phyloP scores from a whole-genome alignment of 2,888 invertebrate genomes.

The Drosophila limbata region DNA sequence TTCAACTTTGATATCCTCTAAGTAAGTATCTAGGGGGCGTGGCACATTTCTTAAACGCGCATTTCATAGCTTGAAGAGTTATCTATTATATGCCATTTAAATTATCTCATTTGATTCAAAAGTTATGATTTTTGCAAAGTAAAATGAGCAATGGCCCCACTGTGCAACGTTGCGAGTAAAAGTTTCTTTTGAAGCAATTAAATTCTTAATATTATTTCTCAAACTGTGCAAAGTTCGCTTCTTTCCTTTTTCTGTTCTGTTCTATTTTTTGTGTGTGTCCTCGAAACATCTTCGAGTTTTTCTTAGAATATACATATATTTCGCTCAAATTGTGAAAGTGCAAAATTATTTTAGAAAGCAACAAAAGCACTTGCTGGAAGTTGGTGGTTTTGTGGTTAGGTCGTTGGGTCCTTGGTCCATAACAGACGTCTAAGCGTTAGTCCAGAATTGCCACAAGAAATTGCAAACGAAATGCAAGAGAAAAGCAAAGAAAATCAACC shows the following conservation, averaged over 20 bases:
- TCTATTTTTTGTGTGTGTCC: conserved; percentile 14
- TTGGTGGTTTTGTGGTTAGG: conserved; percentile 10
- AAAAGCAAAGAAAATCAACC: conserved; percentile 10
- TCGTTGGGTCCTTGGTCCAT: conserved; percentile 8
- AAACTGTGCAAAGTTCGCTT: conserved; percentile 45
- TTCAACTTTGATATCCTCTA: too few species aligned
- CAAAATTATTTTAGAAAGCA: conserved; percentile 51
- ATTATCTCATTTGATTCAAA: too few species aligned
- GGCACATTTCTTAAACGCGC: too few species aligned
- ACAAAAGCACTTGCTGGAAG: conserved; percentile 9
- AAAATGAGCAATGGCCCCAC: too few species aligned
- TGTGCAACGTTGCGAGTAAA: conserved; percentile 25
- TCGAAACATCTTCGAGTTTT: conserved; percentile 39
- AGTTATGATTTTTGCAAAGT: too few species aligned
- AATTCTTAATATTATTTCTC: conserved; percentile 53
- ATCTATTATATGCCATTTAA: too few species aligned
- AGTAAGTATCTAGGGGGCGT: too few species aligned
- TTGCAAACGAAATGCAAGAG: conserved; percentile 21
- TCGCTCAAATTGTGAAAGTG: conserved; percentile 41
- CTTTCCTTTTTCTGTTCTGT: conserved; percentile 24
- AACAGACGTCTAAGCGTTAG: conserved; percentile 35
- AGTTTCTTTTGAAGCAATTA: conserved; percentile 55
- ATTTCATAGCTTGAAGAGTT: too few species aligned
- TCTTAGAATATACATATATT: conserved; percentile 45
- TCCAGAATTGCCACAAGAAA: conserved; percentile 42